Percentiles rank a stretch among this genome's conserved stretches.
Conservation (phyloP, 37 sponge, comb jelly and placozoan species). For the Mnemiopsis leidyi region DNA sequence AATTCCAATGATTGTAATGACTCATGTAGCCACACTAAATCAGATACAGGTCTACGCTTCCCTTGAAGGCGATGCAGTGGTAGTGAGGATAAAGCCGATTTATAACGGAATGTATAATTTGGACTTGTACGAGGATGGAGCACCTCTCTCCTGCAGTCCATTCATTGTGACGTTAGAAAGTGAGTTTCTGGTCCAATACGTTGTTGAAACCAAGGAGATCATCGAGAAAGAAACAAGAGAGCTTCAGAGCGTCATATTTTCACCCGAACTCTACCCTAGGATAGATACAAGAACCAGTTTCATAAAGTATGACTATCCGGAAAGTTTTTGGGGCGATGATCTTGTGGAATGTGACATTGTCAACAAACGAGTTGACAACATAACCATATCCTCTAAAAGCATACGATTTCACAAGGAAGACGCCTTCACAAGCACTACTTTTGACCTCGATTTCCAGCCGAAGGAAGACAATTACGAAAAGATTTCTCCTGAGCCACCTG, state of each 20-base stretch:
- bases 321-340: constrained; percentile 10
- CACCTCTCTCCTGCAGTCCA: neutral
- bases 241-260: neutral
- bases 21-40: neutral
- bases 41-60: neutral
- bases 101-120: neutral
- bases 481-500: neutral
- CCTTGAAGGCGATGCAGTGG: neutral
- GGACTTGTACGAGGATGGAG: neutral
- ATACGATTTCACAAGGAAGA: neutral
- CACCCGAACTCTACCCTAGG: neutral
- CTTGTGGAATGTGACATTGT: constrained; percentile 19
- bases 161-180: neutral
- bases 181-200: neutral
- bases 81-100: neutral
- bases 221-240: constrained; percentile 9
- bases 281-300: neutral
- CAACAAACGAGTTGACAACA: neutral
- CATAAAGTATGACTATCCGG: neutral
- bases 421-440: neutral
- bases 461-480: neutral
- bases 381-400: neutral
- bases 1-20: neutral
- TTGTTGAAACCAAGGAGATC: neutral
- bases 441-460: constrained; percentile 1